A percentile compares a stretch with the other conserved stretches of the same genome.
Conservation (phyloP, 2,797 vertebrate species). For the Rousettus madagascariensis region DNA sequence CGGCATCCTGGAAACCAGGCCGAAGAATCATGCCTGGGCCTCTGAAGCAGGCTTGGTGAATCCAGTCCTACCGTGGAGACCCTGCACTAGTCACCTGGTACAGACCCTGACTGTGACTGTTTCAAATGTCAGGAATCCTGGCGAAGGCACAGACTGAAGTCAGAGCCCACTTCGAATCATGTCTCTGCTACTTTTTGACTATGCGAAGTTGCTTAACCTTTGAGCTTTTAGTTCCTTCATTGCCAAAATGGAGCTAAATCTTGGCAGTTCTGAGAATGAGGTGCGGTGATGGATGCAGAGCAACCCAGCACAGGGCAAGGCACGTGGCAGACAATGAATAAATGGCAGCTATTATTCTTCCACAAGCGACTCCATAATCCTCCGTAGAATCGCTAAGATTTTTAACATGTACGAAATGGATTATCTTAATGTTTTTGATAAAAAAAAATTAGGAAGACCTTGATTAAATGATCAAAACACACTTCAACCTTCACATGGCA, state of each 20-base stretch:
- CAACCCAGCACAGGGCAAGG: rapidly evolving
- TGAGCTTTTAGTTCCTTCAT: not conserved
- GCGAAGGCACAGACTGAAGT: not conserved
- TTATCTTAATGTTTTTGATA: not conserved
- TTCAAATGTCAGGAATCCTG: not conserved
- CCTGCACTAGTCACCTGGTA: no score
- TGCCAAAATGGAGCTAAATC: not conserved
- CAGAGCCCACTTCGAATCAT: not conserved
- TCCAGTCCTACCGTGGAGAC: rapidly evolving
- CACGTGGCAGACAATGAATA: rapidly evolving
- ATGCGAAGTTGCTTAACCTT: not conserved
- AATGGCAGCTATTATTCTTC: not conserved
- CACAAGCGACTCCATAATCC: not conserved
- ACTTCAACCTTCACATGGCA: not conserved
- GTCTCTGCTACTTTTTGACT: not conserved
- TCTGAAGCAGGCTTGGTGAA: rapidly evolving
- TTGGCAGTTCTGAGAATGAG: not conserved
- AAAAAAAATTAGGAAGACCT: not conserved
- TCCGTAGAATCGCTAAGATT: not conserved
- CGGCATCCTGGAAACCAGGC: not conserved
- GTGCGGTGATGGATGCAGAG: not conserved
- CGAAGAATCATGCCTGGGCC: rapidly evolving
- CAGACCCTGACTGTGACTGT: rapidly evolving
- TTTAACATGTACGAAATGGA: not conserved
- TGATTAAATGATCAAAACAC: not conserved